Base-by-base conservation (phyloP, 2,888 invertebrate genomes). In the Piscicola geometra region DNA sequence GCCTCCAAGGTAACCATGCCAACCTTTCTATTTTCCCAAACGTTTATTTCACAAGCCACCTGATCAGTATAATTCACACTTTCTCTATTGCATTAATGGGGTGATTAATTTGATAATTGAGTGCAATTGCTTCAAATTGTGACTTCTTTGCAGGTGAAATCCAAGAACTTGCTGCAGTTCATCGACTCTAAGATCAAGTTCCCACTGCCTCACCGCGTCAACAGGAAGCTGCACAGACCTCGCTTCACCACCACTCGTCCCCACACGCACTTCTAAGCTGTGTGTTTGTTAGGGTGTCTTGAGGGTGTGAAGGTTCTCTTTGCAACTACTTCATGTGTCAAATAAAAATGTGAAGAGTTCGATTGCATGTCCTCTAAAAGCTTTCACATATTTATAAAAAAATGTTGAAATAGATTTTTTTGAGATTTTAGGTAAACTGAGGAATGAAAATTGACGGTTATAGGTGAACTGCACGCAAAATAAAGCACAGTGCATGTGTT, bases 141-240 rank as follows among this genome's bases (percentile, higher is more conserved):
- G 15, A 9, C 41, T 15, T n/a, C 9, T 56, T 25, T 25, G 25
- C 60, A 56, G 60, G 12, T 76, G 36, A 76, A 70, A 36, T 74
- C 73, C 50, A 78, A 77, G 74, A 74, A 75, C 50, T 47, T 99
- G 78, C 97, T 96, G 88, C 97, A 98, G 88, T 99, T 99, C 91
- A 98, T 98, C 87, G 86, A 98, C 88, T 91, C 93, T 79, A 92
- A 90, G 86, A 96, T 99, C 87, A 90, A 90, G 86, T 99, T 99
- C 92, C 98, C 99, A 81, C 89, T 99, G 88, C 94, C 96, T 77
- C 87, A 88, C 82, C 85, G 88, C 76, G 86, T 88, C 78, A 84
- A 86, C 80, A 86, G 86, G 81, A 85, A 86, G 79, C 85, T 86
- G 81, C 87, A 87, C 81, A 82, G 83, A 76, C 86, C 87, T 69